A percentile compares a stretch with the other conserved stretches of the same genome.
phyloP scores from a whole-genome alignment of 2,888 invertebrate species.

The Alentia gelatinosa region DNA sequence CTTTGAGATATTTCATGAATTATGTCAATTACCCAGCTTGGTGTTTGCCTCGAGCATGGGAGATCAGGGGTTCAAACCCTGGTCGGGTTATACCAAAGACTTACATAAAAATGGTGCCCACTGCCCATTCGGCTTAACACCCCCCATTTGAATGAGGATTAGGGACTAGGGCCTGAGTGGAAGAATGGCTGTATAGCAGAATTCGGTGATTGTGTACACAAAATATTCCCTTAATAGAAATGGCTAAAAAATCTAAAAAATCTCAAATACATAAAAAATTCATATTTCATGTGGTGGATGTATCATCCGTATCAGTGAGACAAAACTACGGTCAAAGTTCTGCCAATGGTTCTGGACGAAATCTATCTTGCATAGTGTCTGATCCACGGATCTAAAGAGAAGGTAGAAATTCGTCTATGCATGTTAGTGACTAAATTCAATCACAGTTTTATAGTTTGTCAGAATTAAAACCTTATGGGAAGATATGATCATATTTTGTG shows the following conservation, averaged over 20 bases:
- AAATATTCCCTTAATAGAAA: no score
- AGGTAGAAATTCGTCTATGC: background rate
- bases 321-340: background rate
- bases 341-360: slow-evolving; percentile 3
- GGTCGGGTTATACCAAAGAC: no score
- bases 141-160: no score
- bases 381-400: background rate
- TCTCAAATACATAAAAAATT: background rate
- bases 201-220: no score
- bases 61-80: no score
- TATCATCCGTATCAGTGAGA: background rate
- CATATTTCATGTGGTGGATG: background rate
- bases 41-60: no score
- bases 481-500: background rate
- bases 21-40: no score
- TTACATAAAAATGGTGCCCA: no score
- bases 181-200: no score
- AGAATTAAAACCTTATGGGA: background rate
- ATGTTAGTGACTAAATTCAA: background rate
- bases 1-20: no score
- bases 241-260: background rate
- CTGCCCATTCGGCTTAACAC: no score
- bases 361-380: background rate
- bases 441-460: background rate
- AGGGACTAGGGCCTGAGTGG: no score